Percentiles rank a stretch among this genome's conserved stretches.
Conservation (phyloP, 2,113 vertebrate species). For the Gadus macrocephalus region DNA sequence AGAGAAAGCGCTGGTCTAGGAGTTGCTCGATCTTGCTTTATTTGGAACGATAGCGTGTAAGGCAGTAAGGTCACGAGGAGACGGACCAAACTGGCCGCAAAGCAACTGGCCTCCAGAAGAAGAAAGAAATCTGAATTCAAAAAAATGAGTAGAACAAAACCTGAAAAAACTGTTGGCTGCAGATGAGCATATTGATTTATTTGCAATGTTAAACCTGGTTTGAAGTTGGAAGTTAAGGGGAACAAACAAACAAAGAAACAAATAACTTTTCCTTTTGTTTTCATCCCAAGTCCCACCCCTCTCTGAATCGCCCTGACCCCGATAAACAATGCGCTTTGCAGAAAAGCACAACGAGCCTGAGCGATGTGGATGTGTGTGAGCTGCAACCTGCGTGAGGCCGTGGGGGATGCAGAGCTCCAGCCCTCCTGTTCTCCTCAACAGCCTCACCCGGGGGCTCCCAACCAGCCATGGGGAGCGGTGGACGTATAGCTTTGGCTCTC, state of each 20-base stretch:
- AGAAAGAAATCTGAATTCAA: too few species aligned
- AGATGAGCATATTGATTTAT: constrained; percentile 48
- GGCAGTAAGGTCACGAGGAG: not conserved
- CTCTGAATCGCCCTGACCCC: constrained; percentile 50
- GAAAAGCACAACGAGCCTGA: constrained; percentile 47
- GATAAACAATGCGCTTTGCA: constrained; percentile 57
- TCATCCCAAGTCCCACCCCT: constrained; percentile 53
- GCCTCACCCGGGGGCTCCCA: constrained; percentile 60
- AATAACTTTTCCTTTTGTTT: constrained; percentile 52
- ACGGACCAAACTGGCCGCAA: not conserved
- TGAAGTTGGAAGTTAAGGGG: constrained; percentile 36
- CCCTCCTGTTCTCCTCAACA: constrained; percentile 31
- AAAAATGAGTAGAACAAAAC: not conserved
- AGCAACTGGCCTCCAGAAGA: constrained; percentile 6
- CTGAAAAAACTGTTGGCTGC: constrained; percentile 34
- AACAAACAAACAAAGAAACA: constrained; percentile 34
- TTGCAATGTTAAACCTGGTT: constrained; percentile 40
- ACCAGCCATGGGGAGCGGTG: constrained; percentile 60
- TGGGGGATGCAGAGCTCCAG: constrained; percentile 5
- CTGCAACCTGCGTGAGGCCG: constrained; percentile 25
- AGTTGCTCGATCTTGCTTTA: constrained; percentile 20
- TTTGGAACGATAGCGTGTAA: not conserved
- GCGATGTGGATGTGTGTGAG: constrained; percentile 52
- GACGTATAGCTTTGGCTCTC: constrained; percentile 37
- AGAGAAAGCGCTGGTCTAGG: constrained; percentile 20